Evolutionary conservation across 1,140 invertebrate species (phyloP).

Genomic region (Plodia interpunctella): DNA sequence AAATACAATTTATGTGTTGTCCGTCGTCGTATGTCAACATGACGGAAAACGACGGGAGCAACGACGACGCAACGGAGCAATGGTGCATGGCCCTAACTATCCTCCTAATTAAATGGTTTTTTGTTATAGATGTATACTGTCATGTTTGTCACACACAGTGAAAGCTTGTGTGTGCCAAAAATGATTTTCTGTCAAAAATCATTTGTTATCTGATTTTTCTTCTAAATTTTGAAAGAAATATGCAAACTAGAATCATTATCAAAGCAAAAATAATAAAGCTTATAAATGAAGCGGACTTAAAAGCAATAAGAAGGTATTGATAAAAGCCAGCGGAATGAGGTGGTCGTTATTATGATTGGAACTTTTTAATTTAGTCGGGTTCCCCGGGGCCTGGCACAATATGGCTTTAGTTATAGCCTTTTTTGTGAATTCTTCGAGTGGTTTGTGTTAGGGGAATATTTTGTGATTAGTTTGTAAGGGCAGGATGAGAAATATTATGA

Average conservation of each 20-base stretch:
- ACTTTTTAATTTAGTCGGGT: conserved; percentile 30
- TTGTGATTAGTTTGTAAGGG: not conserved
- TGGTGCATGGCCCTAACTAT: too few species aligned
- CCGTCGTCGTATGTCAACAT: too few species aligned
- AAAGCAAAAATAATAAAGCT: not conserved
- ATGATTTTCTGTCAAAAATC: too few species aligned
- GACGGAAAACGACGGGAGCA: too few species aligned
- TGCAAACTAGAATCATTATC: not conserved
- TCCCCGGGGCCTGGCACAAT: conserved; percentile 4
- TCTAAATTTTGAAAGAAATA: not conserved
- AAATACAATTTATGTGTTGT: too few species aligned
- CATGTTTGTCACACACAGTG: too few species aligned
- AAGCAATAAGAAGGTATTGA: conserved; percentile 16
- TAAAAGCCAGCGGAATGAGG: conserved; percentile 10
- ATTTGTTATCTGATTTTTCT: too few species aligned
- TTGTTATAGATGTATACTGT: too few species aligned
- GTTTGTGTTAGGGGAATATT: not conserved
- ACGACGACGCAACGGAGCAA: too few species aligned
- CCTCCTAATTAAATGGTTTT: too few species aligned
- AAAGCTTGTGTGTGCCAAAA: too few species aligned
- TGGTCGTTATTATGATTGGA: conserved; percentile 11
- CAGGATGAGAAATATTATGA: too few species aligned
- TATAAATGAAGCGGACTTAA: not conserved
- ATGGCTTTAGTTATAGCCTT: conserved; percentile 1
- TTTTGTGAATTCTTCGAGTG: not conserved